phyloP scores from a whole-genome alignment of 2,888 invertebrate genomes.

The Teleogryllus oceanicus region DNA sequence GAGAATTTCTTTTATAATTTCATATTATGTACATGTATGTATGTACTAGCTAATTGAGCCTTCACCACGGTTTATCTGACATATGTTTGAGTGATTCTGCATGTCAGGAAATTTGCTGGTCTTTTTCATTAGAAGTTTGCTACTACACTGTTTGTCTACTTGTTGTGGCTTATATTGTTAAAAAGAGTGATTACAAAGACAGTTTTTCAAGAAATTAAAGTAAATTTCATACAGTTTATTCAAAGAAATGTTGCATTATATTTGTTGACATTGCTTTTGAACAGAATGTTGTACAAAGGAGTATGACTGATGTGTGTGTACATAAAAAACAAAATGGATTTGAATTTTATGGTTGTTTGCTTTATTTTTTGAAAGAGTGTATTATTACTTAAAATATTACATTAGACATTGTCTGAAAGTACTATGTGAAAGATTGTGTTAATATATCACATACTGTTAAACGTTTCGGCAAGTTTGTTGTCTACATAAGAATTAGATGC shows the following conservation, averaged over 20 bases:
- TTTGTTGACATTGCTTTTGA: constrained; percentile 18
- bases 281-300: constrained; percentile 3
- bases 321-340: neutral
- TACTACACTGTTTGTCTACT: constrained; percentile 18
- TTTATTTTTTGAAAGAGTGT: neutral
- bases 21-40: constrained; percentile 18
- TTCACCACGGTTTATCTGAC: constrained; percentile 4
- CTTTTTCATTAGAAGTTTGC: constrained; percentile 18
- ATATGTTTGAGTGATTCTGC: constrained; percentile 11
- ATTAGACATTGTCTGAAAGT: neutral
- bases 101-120: constrained; percentile 18
- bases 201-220: constrained; percentile 2
- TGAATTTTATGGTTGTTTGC: neutral
- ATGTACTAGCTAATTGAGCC: neutral
- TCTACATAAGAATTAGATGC: neutral
- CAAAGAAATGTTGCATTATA: constrained; percentile 18
- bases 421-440: constrained; percentile 18
- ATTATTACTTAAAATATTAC: neutral
- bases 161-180: constrained; percentile 18
- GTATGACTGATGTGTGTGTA: neutral
- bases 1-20: neutral
- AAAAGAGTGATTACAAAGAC: neutral
- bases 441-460: constrained; percentile 7
- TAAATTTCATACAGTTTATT: constrained; percentile 18
- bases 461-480: neutral